Conservation (phyloP, 64 coral and sea anemone species). For the Stylophora pistillata region DNA sequence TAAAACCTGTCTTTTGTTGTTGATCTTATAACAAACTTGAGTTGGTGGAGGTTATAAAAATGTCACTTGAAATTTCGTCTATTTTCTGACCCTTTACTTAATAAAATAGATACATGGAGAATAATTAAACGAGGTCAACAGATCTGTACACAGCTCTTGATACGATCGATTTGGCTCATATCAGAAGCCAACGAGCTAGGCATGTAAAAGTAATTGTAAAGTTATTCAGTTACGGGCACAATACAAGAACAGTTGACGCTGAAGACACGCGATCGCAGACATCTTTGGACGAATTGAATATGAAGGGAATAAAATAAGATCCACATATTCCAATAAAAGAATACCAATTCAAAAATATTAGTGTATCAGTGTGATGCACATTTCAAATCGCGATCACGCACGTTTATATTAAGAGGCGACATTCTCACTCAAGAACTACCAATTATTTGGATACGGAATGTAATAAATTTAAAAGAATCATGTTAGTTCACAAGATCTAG, state of each 20-base stretch:
- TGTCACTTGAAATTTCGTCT: too few species aligned
- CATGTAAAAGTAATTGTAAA: too few species aligned
- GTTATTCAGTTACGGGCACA: too few species aligned
- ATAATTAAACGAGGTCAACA: neutral
- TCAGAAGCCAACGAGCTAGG: too few species aligned
- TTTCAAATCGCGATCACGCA: neutral
- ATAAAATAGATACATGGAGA: too few species aligned
- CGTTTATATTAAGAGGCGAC: neutral
- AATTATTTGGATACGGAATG: neutral
- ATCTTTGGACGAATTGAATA: neutral
- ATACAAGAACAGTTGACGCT: neutral
- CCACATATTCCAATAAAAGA: neutral
- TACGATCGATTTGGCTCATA: too few species aligned
- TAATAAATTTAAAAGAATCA: neutral
- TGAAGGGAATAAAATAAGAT: neutral
- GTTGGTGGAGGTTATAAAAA: neutral
- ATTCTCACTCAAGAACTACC: neutral
- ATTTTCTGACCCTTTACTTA: too few species aligned
- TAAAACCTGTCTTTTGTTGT: neutral
- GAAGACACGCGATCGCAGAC: neutral
- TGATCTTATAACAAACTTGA: neutral
- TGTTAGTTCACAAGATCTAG: neutral
- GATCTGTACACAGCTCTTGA: neutral
- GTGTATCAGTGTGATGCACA: neutral
- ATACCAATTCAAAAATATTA: neutral